Evolutionary conservation across 2,113 vertebrate genomes (phyloP), one percentile per base, ranked within the genome.

Genomic region (Oenanthe melanoleuca): DNA sequence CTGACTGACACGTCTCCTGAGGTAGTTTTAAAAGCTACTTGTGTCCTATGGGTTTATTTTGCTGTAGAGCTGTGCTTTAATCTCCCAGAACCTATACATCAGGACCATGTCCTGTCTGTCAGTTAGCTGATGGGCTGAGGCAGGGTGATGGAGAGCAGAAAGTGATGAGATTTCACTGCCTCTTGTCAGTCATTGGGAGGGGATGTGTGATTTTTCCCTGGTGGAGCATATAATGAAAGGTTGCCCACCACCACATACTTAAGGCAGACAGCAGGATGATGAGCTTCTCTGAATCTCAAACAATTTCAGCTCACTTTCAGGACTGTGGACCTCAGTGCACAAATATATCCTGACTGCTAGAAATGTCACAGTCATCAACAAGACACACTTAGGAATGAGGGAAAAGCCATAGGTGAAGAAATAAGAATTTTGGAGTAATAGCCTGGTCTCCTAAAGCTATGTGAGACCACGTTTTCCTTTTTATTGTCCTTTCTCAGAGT

Each of bases 11-110:
- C 0, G 0, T 89, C 86, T 88, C 77, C 87, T 80, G 78, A 94
- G 89, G 74, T 89, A 23, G 94, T 91, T 95, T 88, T 80, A 93
- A 93, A 95, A 95, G 74, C 72, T 78, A 14, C 72, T 69, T 92
- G 66, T 80, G 40, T 95, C 75, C 89, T 91, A 38, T 29, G 49
- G 92, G 69, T 82, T 93, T 91, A 89, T 94, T 93, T 95, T 93
- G 89, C 44, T 47, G 50, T 50, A 44, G 57, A 95, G 38, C 23
- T 92, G 86, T 86, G 89, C 93, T 83, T 86, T 86, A 80, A 94
- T 89, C 88, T 86, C 74, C 63, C 77, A 89, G 40, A 49, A 73
- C 65, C 88, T 85, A 77, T 61, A 86, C 50, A 79, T 92, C 83
- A 92, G 64, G 80, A 81, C 42, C 4, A 0, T 45, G 60, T 70